Base-by-base conservation (phyloP, 2,797 vertebrate species). In the Hafferia zeledoni region DNA sequence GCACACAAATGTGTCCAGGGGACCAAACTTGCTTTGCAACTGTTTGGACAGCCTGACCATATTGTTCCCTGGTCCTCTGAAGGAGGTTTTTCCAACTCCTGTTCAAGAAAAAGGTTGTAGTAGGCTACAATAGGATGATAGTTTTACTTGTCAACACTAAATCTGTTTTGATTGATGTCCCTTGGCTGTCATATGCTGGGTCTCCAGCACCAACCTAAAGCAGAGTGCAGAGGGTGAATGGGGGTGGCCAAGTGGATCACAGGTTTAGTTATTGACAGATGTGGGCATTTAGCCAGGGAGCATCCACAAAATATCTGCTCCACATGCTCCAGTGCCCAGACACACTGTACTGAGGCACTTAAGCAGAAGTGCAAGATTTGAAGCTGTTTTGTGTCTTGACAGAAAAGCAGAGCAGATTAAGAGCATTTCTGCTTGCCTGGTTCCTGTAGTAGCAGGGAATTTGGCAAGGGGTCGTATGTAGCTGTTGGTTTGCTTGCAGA, bases 351-450 rank as follows among this genome's bases (percentile, higher is more conserved):
- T 2, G 65, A 47, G 78, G 77, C 76, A 10, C 64, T 77, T 5
- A 53, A 43, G 31, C 11, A 41, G 30, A 44, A 85, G 44, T 53
- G 27, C 30, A 47, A 80, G 63, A 68, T 43, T 24, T 2, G 12
- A 68, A 80, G 68, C 47, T 57, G 27, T 61, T 91, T 20, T 63
- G 43, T 74, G 68, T 80, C 53, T 35, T 4, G 0, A 52, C 59
- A 89, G 72, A 83, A 55, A 27, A 84, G 59, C 67, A 50, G 50
- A 87, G 56, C 68, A 81, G 39, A 91, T 65, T 68, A 72, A 91
- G 67, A 89, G n/a, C 52, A 6, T 86, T 93, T 80, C 33, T 83
- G 7, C 56, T 83, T 53, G 57, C 43, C 56, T 72, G 14, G 20
- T 63, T 86, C 69, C 76, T 85, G 33, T 23, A 80, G 43, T 11